These are phyloP conservation scores for Rotaria magnacalcarata DNA, from an alignment of 2,888 invertebrate genomes.

Conservation along the genomic window DNA sequence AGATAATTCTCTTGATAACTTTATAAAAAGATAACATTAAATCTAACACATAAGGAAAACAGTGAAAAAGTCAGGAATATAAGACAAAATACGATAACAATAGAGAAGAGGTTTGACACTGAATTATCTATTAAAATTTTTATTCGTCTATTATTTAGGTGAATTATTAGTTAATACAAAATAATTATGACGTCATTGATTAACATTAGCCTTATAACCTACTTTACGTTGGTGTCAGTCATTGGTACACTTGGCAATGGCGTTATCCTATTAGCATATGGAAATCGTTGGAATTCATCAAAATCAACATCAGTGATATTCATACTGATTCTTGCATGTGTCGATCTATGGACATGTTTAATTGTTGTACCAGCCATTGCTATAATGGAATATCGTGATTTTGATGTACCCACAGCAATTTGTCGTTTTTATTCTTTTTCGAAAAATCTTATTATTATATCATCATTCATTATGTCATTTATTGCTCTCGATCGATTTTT, in stretches of 20 bases:
- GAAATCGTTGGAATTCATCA: not conserved
- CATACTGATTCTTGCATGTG: conserved; percentile 17
- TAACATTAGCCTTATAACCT: not conserved
- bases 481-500: conserved; percentile 27
- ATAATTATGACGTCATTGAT: not conserved
- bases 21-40: too few relatives aligned
- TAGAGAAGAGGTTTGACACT: too few relatives aligned
- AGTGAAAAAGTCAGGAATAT: too few relatives aligned
- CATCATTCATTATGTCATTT: conserved; percentile 7
- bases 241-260: conserved; percentile 11
- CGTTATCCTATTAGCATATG: conserved; percentile 1
- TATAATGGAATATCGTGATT: conserved; percentile 2
- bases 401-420: not conserved
- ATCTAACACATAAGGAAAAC: too few relatives aligned
- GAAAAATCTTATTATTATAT: conserved; percentile 20
- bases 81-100: too few relatives aligned
- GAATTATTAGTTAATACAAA: not conserved
- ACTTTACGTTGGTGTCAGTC: not conserved
- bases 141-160: not conserved
- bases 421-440: conserved; percentile 33
- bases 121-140: too few relatives aligned
- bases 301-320: conserved; percentile 24
- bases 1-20: not conserved
- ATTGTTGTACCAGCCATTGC: conserved; percentile 28
- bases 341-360: conserved; percentile 13